A percentile compares a stretch with the other conserved stretches of the same genome.
Evolutionary conservation across 2,797 vertebrate species (phyloP).

Genomic region (Channa striata): DNA sequence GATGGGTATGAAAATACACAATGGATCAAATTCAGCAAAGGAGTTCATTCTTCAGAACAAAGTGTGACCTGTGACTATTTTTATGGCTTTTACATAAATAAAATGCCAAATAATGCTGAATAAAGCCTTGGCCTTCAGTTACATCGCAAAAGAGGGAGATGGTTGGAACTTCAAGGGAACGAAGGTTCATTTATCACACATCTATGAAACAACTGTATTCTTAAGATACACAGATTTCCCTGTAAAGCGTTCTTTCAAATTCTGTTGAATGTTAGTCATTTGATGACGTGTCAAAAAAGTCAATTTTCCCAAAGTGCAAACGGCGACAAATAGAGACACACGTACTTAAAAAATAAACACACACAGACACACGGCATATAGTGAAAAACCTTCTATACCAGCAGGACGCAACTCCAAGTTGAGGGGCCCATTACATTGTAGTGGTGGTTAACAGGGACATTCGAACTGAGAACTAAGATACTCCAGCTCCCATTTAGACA

Average conservation of each 20-base stretch:
- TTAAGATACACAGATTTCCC: conserved; percentile 4
- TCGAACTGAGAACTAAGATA: conserved; percentile 86
- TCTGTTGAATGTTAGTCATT: no score
- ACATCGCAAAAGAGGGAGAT: conserved; percentile 59
- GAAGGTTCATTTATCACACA: conserved; percentile 39
- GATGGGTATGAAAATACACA: conserved; percentile 60
- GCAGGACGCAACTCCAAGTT: conserved; percentile 78
- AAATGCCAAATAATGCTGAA: conserved; percentile 57
- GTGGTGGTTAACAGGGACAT: conserved; percentile 88
- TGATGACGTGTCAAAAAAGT: no score
- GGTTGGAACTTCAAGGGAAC: conserved; percentile 57
- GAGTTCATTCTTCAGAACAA: conserved; percentile 64
- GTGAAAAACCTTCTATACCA: conserved; percentile 70
- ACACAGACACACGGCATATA: conserved; percentile 29
- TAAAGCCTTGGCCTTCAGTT: conserved; percentile 65
- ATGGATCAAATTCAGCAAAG: conserved; percentile 58
- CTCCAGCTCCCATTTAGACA: conserved; percentile 85
- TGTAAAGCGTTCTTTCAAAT: conserved; percentile 26
- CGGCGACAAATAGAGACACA: not conserved
- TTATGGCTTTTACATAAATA: conserved; percentile 47
- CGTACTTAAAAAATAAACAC: not conserved
- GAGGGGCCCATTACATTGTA: conserved; percentile 86
- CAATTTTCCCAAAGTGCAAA: no score
- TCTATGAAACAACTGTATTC: conserved; percentile 30
- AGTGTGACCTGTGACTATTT: conserved; percentile 61